A percentile compares a stretch with the other conserved stretches of the same genome.
Conservation (phyloP, 2,113 vertebrate species). For the Gymnogyps californianus region DNA sequence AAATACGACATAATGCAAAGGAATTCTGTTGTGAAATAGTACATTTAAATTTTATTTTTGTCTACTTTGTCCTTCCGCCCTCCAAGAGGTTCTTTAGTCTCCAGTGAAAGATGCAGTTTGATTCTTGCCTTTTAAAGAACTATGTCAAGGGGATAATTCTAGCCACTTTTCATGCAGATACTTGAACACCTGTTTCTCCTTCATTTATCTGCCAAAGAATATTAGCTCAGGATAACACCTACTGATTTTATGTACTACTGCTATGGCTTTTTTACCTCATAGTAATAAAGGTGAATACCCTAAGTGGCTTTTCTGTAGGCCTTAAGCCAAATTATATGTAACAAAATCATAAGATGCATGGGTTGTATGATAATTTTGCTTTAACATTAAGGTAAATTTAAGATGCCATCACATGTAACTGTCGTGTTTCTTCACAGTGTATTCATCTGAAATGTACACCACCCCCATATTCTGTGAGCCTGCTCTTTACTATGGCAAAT, state of each 20-base stretch:
- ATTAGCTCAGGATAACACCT: constrained; percentile 21
- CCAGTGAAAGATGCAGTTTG: neutral
- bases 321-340: neutral
- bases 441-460: neutral
- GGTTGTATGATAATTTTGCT: neutral
- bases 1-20: neutral
- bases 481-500: neutral
- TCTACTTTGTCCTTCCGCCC: neutral
- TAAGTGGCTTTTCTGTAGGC: neutral
- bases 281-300: neutral
- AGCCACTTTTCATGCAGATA: neutral
- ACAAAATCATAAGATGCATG: neutral
- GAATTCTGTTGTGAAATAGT: neutral
- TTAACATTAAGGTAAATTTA: neutral
- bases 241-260: neutral
- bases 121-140: constrained; percentile 24
- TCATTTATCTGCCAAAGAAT: constrained; percentile 3
- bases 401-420: neutral
- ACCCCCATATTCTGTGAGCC: neutral
- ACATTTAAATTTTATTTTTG: neutral
- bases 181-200: constrained; percentile 46
- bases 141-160: constrained; percentile 6
- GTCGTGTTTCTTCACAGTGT: neutral
- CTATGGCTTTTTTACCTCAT: neutral
- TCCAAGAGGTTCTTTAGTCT: neutral